phyloP scores from a whole-genome alignment of 53 echinoderm and acorn worm species.

The Echinometra lucunter region DNA sequence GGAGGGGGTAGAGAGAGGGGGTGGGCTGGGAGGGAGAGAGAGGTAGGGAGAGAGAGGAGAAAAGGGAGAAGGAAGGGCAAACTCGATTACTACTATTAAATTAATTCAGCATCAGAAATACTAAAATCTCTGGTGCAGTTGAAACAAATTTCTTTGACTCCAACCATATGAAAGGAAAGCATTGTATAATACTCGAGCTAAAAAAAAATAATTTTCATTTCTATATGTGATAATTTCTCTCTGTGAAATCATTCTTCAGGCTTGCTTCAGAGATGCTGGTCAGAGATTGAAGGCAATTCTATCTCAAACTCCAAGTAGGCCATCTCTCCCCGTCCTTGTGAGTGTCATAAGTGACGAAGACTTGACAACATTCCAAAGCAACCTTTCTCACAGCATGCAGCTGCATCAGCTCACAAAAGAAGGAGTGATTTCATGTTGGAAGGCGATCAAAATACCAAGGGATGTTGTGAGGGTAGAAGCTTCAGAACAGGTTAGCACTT shows the following conservation, averaged over 20 bases:
- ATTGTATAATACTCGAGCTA: too few relatives aligned
- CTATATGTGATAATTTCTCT: not conserved
- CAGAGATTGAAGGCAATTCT: slow-evolving; percentile 72
- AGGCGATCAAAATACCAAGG: slow-evolving; percentile 18
- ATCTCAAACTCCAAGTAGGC: slow-evolving; percentile 67
- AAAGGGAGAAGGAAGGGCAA: too few relatives aligned
- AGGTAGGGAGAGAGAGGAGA: too few relatives aligned
- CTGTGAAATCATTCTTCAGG: not conserved
- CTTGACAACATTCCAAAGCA: slow-evolving; percentile 45
- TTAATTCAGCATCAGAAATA: too few relatives aligned
- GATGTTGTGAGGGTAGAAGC: slow-evolving; percentile 65
- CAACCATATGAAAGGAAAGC: too few relatives aligned
- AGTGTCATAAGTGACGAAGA: slow-evolving; percentile 68
- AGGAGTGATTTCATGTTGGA: slow-evolving; percentile 72
- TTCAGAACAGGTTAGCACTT: slow-evolving; percentile 68
- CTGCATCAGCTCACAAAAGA: not conserved
- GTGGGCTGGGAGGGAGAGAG: too few relatives aligned
- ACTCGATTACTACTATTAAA: too few relatives aligned
- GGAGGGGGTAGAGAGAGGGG: too few relatives aligned
- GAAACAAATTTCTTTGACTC: too few relatives aligned
- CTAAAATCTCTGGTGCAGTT: too few relatives aligned
- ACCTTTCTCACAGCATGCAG: slow-evolving; percentile 35
- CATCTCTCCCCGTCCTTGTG: slow-evolving; percentile 76
- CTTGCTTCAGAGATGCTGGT: slow-evolving; percentile 24
- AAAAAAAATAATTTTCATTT: too few relatives aligned